A percentile compares a stretch with the other conserved stretches of the same genome.
Conservation (phyloP, 2,797 vertebrate species). For the Esox lucius region DNA sequence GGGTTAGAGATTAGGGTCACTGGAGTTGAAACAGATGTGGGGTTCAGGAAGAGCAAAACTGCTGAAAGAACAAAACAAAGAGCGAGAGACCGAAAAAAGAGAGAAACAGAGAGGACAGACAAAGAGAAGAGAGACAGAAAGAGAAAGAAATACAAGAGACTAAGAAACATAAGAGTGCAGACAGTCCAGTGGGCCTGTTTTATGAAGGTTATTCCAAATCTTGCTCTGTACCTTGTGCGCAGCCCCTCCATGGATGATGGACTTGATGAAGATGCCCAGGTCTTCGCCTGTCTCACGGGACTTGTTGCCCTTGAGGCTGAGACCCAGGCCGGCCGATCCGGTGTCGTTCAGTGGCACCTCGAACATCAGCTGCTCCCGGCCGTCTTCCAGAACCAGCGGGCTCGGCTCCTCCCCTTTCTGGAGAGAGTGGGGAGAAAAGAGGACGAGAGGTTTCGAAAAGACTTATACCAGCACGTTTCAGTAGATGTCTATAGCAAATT, state of each 20-base stretch:
- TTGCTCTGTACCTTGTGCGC: constrained; percentile 78
- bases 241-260: constrained; percentile 83
- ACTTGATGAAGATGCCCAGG: constrained; percentile 87
- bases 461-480: too few species aligned
- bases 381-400: constrained; percentile 65
- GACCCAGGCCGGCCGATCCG: constrained; percentile 82
- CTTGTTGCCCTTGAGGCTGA: constrained; percentile 87
- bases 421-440: neutral
- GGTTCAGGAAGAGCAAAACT: neutral
- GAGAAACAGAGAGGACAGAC: neutral
- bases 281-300: constrained; percentile 80
- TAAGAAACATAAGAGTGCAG: too few species aligned
- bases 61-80: constrained; percentile 48
- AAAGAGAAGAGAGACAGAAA: constrained; percentile 3
- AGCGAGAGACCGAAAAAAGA: constrained; percentile 7
- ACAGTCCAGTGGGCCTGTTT: too few species aligned
- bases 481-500: too few species aligned
- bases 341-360: constrained; percentile 84
- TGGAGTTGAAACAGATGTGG: constrained; percentile 45
- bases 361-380: constrained; percentile 79
- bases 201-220: neutral
- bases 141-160: neutral
- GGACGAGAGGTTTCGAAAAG: neutral
- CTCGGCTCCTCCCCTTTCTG: constrained; percentile 79
- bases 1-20: constrained; percentile 42